Conservation (phyloP, 2,888 invertebrate genomes). For the Meganola albula region DNA sequence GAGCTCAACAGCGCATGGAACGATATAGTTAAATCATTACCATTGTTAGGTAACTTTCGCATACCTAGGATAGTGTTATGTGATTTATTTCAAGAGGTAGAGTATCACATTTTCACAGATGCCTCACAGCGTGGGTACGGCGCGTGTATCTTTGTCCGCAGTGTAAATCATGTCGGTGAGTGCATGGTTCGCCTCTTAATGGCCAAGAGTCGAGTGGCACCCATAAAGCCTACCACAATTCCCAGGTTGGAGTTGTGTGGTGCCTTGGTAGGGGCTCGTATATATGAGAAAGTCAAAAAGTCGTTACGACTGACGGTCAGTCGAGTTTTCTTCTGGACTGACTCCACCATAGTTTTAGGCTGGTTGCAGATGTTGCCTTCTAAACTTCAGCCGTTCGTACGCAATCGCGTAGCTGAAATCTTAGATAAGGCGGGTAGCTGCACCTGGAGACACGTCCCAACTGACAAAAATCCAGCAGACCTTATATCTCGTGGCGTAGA, state of each 20-base stretch:
- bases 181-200: not conserved
- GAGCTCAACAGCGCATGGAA: not conserved
- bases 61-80: constrained; percentile 23
- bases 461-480: too few species aligned
- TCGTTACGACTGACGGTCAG: too few species aligned
- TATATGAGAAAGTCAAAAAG: too few species aligned
- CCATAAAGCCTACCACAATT: constrained; percentile 3
- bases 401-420: too few species aligned
- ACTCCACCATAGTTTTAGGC: too few species aligned
- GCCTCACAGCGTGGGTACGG: constrained; percentile 31
- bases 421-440: too few species aligned
- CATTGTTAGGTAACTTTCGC: constrained; percentile 14
- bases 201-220: not conserved
- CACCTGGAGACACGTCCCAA: too few species aligned
- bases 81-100: constrained; percentile 9
- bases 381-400: too few species aligned
- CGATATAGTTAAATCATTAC: constrained; percentile 7
- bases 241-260: constrained; percentile 29
- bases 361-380: too few species aligned
- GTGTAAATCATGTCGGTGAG: constrained; percentile 9
- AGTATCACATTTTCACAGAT: constrained; percentile 29
- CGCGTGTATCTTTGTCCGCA: constrained; percentile 26
- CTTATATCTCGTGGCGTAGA: too few species aligned
- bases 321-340: too few species aligned
- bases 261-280: too few species aligned